Evolutionary conservation across 2,888 invertebrate genomes (phyloP).

Genomic region (Auanema freiburgensis): DNA sequence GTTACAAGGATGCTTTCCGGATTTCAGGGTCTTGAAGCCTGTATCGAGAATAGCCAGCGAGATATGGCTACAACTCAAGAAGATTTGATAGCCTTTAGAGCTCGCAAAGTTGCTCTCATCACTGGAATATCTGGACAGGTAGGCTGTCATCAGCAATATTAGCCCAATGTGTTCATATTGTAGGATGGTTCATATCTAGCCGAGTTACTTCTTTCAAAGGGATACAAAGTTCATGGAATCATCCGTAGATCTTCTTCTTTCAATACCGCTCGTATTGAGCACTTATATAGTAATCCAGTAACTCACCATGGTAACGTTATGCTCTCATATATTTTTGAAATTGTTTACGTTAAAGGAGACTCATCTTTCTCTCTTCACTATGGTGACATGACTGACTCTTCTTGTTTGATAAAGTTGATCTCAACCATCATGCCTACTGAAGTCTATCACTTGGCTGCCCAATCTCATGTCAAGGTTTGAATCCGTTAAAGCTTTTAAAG

Average conservation of each 20-base stretch:
- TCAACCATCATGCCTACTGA: conserved; percentile 81
- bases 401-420: conserved; percentile 86
- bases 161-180: conserved; percentile 45
- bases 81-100: conserved; percentile 52
- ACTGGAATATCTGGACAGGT: conserved; percentile 98
- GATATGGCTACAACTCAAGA: conserved; percentile 43
- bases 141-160: conserved; percentile 56
- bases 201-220: conserved; percentile 86
- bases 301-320: conserved; percentile 74
- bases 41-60: conserved; percentile 34
- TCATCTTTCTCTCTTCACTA: conserved; percentile 86
- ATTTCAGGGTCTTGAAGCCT: conserved; percentile 49
- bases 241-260: conserved; percentile 78
- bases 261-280: conserved; percentile 93
- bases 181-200: conserved; percentile 97
- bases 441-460: conserved; percentile 96
- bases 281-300: conserved; percentile 86
- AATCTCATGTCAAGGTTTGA: conserved; percentile 92
- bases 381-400: conserved; percentile 97
- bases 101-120: conserved; percentile 78
- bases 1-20: not conserved
- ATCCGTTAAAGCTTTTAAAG: too few relatives aligned
- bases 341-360: conserved; percentile 37
- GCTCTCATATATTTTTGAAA: not conserved
- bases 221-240: conserved; percentile 89